A percentile compares a stretch with the other conserved stretches of the same genome.
phyloP scores from a whole-genome alignment of 2,888 invertebrate genomes.

The Blera fallax region DNA sequence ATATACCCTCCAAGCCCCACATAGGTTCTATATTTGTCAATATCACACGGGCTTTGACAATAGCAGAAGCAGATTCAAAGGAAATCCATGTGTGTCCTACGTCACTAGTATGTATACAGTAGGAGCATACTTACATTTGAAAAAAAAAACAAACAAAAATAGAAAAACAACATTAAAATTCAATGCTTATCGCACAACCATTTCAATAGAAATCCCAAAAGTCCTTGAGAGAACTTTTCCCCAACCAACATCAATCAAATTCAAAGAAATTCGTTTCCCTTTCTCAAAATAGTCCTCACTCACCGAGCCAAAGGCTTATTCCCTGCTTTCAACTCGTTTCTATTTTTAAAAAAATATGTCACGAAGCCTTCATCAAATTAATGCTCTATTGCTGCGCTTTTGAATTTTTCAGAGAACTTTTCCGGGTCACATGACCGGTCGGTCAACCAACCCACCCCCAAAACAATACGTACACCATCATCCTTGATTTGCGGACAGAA shows the following conservation, averaged over 20 bases:
- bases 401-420: not conserved
- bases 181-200: no score
- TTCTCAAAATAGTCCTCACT: not conserved
- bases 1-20: no score
- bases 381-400: not conserved
- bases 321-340: not conserved
- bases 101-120: no score
- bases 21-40: no score
- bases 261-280: not conserved
- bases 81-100: no score
- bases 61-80: no score
- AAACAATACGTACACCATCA: slow-evolving; percentile 10
- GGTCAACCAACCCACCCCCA: no score
- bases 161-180: no score
- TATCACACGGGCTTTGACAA: no score
- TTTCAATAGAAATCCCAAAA: not conserved
- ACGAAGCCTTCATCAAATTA: not conserved
- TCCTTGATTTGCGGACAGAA: slow-evolving; percentile 15
- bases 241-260: slow-evolving; percentile 42
- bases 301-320: not conserved
- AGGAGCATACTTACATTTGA: no score
- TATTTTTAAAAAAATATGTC: not conserved
- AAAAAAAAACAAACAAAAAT: no score
- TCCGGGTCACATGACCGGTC: slow-evolving; percentile 2
- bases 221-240: not conserved